Conservation (phyloP, 2,888 invertebrate genomes). For the Calameuta idolon region DNA sequence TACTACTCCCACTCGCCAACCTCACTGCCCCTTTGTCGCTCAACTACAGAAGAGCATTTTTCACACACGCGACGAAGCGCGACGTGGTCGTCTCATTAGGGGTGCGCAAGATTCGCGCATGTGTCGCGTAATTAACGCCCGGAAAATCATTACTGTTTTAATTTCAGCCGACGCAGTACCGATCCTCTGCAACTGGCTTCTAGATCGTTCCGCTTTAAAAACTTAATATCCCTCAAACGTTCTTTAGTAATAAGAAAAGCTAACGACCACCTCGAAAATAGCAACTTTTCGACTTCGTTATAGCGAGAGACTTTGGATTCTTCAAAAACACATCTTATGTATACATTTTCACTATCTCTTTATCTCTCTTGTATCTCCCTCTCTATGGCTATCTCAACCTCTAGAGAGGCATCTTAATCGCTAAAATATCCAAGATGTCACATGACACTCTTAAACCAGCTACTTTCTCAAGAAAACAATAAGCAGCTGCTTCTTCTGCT, state of each 20-base stretch:
- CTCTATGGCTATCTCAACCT: neutral
- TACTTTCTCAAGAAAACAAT: neutral
- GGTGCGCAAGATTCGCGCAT: conserved; percentile 27
- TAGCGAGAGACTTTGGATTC: neutral
- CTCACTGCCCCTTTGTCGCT: conserved; percentile 3
- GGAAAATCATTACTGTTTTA: conserved; percentile 38
- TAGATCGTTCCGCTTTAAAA: conserved; percentile 1
- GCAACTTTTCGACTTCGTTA: neutral
- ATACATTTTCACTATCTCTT: neutral
- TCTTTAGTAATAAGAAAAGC: neutral
- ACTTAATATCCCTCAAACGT: neutral
- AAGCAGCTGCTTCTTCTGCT: neutral
- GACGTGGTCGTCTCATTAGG: conserved; percentile 28
- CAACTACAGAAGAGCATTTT: conserved; percentile 17
- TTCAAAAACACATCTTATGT: neutral
- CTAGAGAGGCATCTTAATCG: neutral
- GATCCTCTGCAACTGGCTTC: neutral
- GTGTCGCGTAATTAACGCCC: conserved; percentile 37
- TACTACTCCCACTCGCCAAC: neutral
- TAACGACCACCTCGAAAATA: neutral
- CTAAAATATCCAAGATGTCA: neutral
- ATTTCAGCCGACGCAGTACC: conserved; percentile 21
- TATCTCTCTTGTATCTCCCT: neutral
- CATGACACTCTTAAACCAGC: neutral
- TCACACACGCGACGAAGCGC: conserved; percentile 13